Percentiles rank a stretch among this genome's conserved stretches.
Conservation (phyloP, 2,113 vertebrate genomes). For the Nerophis lumbriciformis region DNA sequence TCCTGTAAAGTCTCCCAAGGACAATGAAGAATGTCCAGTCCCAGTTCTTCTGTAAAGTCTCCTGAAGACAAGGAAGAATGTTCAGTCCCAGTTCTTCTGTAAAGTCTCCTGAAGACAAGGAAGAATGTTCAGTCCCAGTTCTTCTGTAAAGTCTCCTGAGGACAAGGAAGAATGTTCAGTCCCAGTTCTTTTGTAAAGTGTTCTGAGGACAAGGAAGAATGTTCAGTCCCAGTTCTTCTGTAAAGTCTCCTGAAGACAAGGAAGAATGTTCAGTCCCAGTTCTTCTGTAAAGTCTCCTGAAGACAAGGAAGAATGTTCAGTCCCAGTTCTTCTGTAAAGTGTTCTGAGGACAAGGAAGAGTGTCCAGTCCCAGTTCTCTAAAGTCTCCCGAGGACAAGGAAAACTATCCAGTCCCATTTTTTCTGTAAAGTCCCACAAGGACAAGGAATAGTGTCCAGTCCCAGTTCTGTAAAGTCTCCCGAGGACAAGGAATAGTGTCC, state of each 20-base stretch:
- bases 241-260: slow-evolving; percentile 10
- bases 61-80: slow-evolving; percentile 17
- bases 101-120: slow-evolving; percentile 4
- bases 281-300: slow-evolving; percentile 21
- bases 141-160: slow-evolving; percentile 21
- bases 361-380: slow-evolving; percentile 35
- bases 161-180: slow-evolving; percentile 27
- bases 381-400: slow-evolving; percentile 14
- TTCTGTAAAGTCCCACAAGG: slow-evolving; percentile 19
- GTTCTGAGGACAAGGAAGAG: slow-evolving; percentile 8
- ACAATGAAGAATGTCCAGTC: slow-evolving; percentile 28
- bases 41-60: slow-evolving; percentile 20
- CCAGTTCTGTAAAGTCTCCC: slow-evolving; percentile 24
- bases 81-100: slow-evolving; percentile 28
- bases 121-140: slow-evolving; percentile 31
- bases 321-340: slow-evolving; percentile 20
- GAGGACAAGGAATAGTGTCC: slow-evolving; percentile 24
- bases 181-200: slow-evolving; percentile 19
- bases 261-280: slow-evolving; percentile 32
- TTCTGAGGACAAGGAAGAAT: slow-evolving; percentile 17
- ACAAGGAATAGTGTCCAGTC: slow-evolving; percentile 28
- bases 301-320: slow-evolving; percentile 25
- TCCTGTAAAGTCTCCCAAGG: slow-evolving; percentile 21
- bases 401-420: slow-evolving; percentile 30
- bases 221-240: slow-evolving; percentile 33